These are phyloP conservation scores for Aviceda cuculoides DNA, from an alignment of 2,797 vertebrate species.

Conservation along the genomic window DNA sequence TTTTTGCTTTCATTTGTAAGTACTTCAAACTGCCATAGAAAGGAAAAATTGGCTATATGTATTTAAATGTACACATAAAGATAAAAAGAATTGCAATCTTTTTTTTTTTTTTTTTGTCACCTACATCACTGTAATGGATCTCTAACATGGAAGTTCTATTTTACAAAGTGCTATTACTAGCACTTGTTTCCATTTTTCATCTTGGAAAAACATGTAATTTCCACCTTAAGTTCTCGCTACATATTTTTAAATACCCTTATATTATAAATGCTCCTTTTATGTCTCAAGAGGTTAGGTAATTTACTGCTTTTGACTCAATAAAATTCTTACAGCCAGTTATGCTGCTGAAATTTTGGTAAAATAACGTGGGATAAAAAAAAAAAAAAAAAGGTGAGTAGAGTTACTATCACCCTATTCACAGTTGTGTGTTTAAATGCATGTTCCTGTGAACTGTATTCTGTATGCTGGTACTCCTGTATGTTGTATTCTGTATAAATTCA, in stretches of 20 bases:
- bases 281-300: not conserved
- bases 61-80: constrained; percentile 39
- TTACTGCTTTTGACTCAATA: constrained; percentile 19
- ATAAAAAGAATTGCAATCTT: constrained; percentile 20
- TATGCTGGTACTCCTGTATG: not conserved
- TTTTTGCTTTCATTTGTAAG: constrained; percentile 30
- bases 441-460: not conserved
- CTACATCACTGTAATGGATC: not conserved
- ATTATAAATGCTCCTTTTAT: not conserved
- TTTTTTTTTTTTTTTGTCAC: not conserved
- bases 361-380: not conserved
- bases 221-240: constrained; percentile 9
- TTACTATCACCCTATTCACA: not conserved
- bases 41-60: not conserved
- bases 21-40: constrained; percentile 5
- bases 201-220: constrained; percentile 27
- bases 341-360: not conserved
- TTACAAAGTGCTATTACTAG: not conserved
- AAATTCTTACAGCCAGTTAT: not conserved
- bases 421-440: not conserved
- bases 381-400: not conserved
- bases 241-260: constrained; percentile 30
- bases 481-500: not conserved
- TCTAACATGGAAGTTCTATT: not conserved
- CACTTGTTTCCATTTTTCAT: constrained; percentile 37